phyloP scores from a whole-genome alignment of 2,888 invertebrate species.

The Liopterus haemorrhoidalis region DNA sequence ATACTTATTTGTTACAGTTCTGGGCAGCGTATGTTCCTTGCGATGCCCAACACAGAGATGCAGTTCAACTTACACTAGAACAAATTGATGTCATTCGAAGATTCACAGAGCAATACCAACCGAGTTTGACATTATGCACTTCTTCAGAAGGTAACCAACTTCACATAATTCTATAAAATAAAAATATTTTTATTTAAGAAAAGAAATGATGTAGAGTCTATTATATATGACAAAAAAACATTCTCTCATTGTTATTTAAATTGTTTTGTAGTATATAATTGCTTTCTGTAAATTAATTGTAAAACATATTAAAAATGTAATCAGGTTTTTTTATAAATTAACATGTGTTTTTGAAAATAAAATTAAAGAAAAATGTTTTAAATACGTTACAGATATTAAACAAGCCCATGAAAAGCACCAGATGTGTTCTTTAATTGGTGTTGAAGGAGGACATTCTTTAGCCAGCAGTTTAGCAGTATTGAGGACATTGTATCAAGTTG shows the following conservation, averaged over 20 bases:
- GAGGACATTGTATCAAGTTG: slow-evolving; percentile 68
- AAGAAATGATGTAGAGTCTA: not conserved
- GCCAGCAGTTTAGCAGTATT: slow-evolving; percentile 69
- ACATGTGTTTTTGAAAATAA: not conserved
- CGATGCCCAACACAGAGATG: slow-evolving; percentile 75
- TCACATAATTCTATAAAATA: not conserved
- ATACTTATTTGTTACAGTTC: slow-evolving; percentile 57
- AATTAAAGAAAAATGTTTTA: not conserved
- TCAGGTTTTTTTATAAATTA: not conserved
- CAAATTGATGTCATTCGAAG: slow-evolving; percentile 81
- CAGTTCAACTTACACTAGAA: slow-evolving; percentile 76
- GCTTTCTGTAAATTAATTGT: not conserved
- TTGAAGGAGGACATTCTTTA: slow-evolving; percentile 74
- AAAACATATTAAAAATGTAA: not conserved
- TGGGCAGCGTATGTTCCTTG: slow-evolving; percentile 85
- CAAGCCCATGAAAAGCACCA: slow-evolving; percentile 63
- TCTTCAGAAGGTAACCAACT: slow-evolving; percentile 61
- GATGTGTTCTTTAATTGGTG: slow-evolving; percentile 67
- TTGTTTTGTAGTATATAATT: not conserved
- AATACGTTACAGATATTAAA: slow-evolving; percentile 54
- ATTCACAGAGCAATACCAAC: slow-evolving; percentile 71
- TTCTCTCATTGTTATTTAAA: not conserved
- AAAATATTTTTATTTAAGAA: slow-evolving; percentile 7
- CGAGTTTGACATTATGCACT: slow-evolving; percentile 70
- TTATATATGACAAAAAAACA: not conserved